These are phyloP conservation scores for Zosterops borbonicus DNA, from an alignment of 2,113 vertebrate species.

Conservation along the genomic window DNA sequence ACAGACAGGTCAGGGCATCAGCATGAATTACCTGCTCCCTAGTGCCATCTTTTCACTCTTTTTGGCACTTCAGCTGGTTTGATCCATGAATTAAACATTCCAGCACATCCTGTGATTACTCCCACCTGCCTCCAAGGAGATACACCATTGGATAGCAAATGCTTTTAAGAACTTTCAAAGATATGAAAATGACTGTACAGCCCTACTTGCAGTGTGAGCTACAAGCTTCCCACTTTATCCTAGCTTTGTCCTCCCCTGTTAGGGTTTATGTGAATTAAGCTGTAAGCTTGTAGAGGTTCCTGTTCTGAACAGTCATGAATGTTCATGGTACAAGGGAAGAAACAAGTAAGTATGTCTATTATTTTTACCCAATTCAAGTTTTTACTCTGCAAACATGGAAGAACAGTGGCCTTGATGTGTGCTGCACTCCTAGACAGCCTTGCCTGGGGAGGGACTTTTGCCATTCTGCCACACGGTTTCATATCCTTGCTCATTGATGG, in stretches of 20 bases:
- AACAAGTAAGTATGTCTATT: background rate
- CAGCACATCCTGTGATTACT: background rate
- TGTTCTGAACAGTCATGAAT: background rate
- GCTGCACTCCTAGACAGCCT: background rate
- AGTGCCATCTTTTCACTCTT: background rate
- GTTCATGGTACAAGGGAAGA: background rate
- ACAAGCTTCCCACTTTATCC: background rate
- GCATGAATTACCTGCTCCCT: fast-evolving
- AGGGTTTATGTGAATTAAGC: background rate
- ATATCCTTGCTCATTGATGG: background rate
- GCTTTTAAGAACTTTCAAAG: background rate
- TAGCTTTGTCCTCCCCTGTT: background rate
- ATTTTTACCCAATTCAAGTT: background rate
- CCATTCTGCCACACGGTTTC: background rate
- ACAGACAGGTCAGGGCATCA: background rate
- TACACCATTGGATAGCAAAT: background rate
- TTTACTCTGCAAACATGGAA: background rate
- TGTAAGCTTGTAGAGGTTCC: background rate
- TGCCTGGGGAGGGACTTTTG: background rate
- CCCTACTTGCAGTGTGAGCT: background rate
- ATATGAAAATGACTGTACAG: background rate
- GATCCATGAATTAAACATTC: background rate
- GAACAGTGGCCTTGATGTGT: background rate
- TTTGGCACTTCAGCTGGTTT: background rate
- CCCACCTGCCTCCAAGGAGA: background rate